Evolutionary conservation across 1,140 invertebrate species (phyloP).

Genomic region (Antheraea pernyi): DNA sequence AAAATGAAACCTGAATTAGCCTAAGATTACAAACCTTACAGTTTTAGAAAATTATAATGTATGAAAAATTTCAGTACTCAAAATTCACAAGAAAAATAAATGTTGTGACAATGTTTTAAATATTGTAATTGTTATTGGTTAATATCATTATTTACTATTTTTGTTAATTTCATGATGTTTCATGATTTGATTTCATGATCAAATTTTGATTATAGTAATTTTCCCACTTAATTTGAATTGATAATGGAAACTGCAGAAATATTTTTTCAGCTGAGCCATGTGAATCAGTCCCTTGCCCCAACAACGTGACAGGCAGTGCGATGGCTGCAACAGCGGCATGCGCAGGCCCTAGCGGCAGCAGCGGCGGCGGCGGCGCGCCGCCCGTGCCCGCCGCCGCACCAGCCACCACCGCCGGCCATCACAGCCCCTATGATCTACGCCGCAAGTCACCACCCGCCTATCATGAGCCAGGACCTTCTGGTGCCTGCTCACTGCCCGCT

Average conservation of each 20-base stretch:
- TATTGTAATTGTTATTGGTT: no score
- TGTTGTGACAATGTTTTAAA: no score
- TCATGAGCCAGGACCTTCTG: constrained; percentile 81
- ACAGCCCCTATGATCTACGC: constrained; percentile 91
- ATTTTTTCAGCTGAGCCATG: constrained; percentile 84
- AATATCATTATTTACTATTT: no score
- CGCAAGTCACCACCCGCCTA: constrained; percentile 88
- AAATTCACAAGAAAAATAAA: no score
- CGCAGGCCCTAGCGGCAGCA: constrained; percentile 69
- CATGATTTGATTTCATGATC: no score
- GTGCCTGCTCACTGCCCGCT: constrained; percentile 86
- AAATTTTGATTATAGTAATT: no score
- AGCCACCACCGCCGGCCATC: constrained; percentile 82
- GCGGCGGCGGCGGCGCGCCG: constrained; percentile 59
- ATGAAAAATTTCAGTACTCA: no score
- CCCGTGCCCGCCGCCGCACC: constrained; percentile 65
- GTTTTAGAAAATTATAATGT: no score
- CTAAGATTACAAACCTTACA: no score
- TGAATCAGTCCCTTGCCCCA: constrained; percentile 84
- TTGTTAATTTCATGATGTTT: no score
- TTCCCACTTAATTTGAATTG: background rate
- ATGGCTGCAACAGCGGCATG: constrained; percentile 68
- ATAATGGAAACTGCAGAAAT: background rate
- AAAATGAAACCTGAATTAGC: no score
- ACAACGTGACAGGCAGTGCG: constrained; percentile 82